phyloP scores from a whole-genome alignment of 2,797 vertebrate genomes.

The Acipenser oxyrinchus region DNA sequence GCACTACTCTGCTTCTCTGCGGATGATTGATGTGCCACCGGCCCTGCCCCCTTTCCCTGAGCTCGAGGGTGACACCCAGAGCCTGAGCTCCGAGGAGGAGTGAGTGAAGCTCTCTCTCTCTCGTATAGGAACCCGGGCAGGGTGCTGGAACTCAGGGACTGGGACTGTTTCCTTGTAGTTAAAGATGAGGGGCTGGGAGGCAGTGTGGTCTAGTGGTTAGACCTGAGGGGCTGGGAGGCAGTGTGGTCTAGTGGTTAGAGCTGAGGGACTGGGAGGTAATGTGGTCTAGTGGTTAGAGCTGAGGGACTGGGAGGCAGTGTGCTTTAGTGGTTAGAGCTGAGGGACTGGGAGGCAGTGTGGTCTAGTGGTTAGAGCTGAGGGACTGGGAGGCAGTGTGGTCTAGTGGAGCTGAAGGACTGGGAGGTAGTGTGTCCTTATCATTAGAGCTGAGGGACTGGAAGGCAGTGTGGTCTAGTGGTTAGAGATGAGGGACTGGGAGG shows the following conservation, averaged over 20 bases:
- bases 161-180: constrained; percentile 12
- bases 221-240: neutral
- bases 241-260: neutral
- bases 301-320: neutral
- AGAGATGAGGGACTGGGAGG: constrained; percentile 4
- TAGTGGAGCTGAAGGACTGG: constrained; percentile 23
- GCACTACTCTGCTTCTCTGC: constrained; percentile 56
- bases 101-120: constrained; percentile 32
- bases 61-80: constrained; percentile 41
- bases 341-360: neutral
- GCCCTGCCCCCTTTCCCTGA: constrained; percentile 40
- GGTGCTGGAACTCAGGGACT: too few relatives aligned
- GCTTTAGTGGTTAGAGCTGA: too few relatives aligned
- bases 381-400: neutral
- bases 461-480: neutral
- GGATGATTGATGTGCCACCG: constrained; percentile 55
- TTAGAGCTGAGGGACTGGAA: neutral
- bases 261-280: constrained; percentile 4
- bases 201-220: constrained; percentile 18
- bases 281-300: neutral
- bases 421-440: constrained; percentile 16
- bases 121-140: neutral
- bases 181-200: constrained; percentile 24
- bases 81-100: constrained; percentile 55
- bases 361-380: neutral